Percentiles rank a stretch among this genome's conserved stretches.
These are phyloP conservation scores for Blastobasis adustella DNA, from an alignment of 2,888 invertebrate species.

Conservation along the genomic window DNA sequence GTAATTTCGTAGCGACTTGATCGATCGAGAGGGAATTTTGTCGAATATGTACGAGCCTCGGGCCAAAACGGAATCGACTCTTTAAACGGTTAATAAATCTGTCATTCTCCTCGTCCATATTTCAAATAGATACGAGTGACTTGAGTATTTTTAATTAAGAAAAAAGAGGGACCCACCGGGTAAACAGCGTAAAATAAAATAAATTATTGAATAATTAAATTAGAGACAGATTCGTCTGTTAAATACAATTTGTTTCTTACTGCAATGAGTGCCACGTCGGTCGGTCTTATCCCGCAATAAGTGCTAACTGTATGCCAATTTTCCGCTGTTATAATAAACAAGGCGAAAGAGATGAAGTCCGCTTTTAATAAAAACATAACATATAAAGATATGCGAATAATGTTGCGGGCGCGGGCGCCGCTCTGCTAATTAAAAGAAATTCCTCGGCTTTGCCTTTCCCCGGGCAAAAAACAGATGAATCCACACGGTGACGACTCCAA, in stretches of 20 bases:
- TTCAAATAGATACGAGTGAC: no score
- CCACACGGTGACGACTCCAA: constrained; percentile 39
- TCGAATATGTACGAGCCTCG: constrained; percentile 35
- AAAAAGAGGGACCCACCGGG: no score
- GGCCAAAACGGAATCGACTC: constrained; percentile 35
- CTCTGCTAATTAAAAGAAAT: constrained; percentile 60
- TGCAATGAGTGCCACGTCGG: no score
- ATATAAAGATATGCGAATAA: constrained; percentile 31
- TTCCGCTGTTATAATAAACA: constrained; percentile 4
- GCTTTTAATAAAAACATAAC: constrained; percentile 17
- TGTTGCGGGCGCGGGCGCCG: constrained; percentile 30
- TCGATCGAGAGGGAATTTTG: constrained; percentile 43
- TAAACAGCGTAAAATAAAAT: no score
- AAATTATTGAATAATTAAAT: no score
- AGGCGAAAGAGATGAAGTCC: constrained; percentile 11
- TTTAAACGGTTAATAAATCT: constrained; percentile 43
- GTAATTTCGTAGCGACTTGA: constrained; percentile 45
- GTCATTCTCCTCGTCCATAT: constrained; percentile 11
- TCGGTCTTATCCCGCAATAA: background rate
- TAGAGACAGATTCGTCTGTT: no score
- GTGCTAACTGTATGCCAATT: background rate
- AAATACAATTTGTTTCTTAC: no score
- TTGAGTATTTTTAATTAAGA: no score
- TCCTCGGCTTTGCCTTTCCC: constrained; percentile 44
- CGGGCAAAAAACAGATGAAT: constrained; percentile 48